Evolutionary conservation across 2,113 vertebrate genomes (phyloP), one percentile per base, ranked within the genome.

Genomic region (Ophthalmolycus amberensis): DNA sequence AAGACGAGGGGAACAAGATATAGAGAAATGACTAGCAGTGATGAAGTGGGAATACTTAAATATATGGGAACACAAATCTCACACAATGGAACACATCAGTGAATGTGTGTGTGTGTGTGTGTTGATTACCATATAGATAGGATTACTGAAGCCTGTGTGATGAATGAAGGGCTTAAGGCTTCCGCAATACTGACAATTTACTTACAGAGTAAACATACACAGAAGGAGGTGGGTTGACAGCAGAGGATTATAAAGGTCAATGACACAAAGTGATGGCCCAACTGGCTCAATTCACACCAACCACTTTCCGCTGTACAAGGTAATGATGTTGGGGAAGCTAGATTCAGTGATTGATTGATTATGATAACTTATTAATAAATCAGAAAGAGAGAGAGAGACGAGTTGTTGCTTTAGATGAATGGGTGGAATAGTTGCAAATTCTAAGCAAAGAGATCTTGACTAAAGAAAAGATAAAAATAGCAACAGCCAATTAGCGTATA

Each of bases 71-170:
- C 7, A 20, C 38, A 63, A 59, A 59, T 29, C 54, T 72, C 52
- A 40, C 20, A 46, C 14, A 67, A 27, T 16, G 64, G 63, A 42
- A 42, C 12, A 65, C 38, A 42, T 65, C 3, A 34, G 11, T 10
- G 5, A 66, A 3, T 25, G n/a, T 67, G 64, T 50, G 46, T 44
- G 38, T 44, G 42, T 44, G 44, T 46, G 44, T 46, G 48, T 59
- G 50, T 85, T 80, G 79, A 88, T 88, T 90, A 88, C 62, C 89
- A 90, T 86, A 82, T 88, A 85, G 82, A 90, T 77, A 84, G 79
- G 58, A 77, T 82, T 73, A 86, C 63, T 73, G 75, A 68, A 71
- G 60, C 38, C 56, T 64, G 58, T 59, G 59, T 60, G 54, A 46
- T 75, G 44, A 66, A 75, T 74, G 40, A 38, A 29, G 52, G 59